Conservation (phyloP, 2,888 invertebrate genomes). For the Choreutis nemorana region DNA sequence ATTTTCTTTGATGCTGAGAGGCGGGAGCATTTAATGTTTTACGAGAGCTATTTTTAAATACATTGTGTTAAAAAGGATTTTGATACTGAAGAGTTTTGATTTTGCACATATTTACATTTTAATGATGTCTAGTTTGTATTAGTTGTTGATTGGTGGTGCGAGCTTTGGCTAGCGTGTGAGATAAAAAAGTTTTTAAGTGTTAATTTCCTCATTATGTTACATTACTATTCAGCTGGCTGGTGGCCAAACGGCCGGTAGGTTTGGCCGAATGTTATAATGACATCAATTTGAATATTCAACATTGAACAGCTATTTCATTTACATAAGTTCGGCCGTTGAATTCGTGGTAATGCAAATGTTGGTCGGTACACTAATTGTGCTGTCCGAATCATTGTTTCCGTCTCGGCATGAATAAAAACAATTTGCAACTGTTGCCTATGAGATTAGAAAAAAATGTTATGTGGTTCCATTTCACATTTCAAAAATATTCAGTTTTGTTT, state of each 20-base stretch:
- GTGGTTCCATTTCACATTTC: no score
- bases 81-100: slow-evolving; percentile 18
- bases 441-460: no score
- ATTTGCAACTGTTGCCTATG: no score
- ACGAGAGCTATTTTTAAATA: no score
- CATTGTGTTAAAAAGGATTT: no score
- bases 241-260: slow-evolving; percentile 52
- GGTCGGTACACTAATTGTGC: slow-evolving; percentile 51
- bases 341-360: slow-evolving; percentile 57
- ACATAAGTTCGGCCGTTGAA: slow-evolving; percentile 64
- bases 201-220: slow-evolving; percentile 59
- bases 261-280: slow-evolving; percentile 63
- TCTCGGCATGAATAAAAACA: no score
- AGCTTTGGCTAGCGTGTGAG: slow-evolving; percentile 34
- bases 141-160: slow-evolving; percentile 17
- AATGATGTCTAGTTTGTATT: slow-evolving; percentile 2
- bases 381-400: slow-evolving; percentile 33
- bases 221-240: slow-evolving; percentile 54
- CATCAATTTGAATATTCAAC: slow-evolving; percentile 67
- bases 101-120: neutral
- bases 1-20: slow-evolving; percentile 29
- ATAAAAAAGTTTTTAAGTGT: slow-evolving; percentile 24
- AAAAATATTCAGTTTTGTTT: no score
- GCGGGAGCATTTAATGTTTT: slow-evolving; percentile 29
- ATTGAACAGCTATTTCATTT: slow-evolving; percentile 60